Conservation (phyloP, 2,888 invertebrate species). For the Creontiades dilutus region DNA sequence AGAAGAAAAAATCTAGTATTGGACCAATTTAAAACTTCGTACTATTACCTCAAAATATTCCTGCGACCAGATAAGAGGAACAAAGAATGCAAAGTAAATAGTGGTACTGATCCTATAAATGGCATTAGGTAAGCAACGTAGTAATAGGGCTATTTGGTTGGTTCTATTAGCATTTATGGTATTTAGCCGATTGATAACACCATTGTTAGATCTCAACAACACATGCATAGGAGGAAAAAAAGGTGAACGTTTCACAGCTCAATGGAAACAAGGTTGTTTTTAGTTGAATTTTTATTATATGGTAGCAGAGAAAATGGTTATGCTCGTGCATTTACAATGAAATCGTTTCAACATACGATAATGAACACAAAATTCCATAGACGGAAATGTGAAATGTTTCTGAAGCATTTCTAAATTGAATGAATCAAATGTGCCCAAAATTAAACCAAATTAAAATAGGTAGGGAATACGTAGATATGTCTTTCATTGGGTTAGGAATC, state of each 20-base stretch:
- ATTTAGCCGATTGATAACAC: not conserved
- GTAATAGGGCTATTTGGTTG: not conserved
- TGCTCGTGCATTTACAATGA: too few relatives aligned
- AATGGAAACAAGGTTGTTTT: conserved; percentile 31
- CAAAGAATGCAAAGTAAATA: not conserved
- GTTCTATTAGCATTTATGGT: not conserved
- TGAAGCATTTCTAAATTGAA: too few relatives aligned
- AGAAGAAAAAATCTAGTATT: not conserved
- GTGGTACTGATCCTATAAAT: not conserved
- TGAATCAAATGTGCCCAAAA: too few relatives aligned
- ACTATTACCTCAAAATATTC: not conserved
- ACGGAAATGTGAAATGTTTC: too few relatives aligned
- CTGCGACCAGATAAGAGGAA: not conserved
- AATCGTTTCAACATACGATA: too few relatives aligned
- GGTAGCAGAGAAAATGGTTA: too few relatives aligned
- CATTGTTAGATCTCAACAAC: not conserved
- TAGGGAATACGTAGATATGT: conserved; percentile 30
- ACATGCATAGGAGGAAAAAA: not conserved
- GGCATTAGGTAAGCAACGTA: not conserved
- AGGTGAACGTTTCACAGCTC: not conserved
- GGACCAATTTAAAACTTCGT: conserved; percentile 18
- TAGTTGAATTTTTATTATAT: not conserved
- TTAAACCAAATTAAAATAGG: not conserved
- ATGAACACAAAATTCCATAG: too few relatives aligned
- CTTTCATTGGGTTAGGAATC: conserved; percentile 28